phyloP scores from a whole-genome alignment of 2,113 vertebrate species.

The Pluvianellus socialis region DNA sequence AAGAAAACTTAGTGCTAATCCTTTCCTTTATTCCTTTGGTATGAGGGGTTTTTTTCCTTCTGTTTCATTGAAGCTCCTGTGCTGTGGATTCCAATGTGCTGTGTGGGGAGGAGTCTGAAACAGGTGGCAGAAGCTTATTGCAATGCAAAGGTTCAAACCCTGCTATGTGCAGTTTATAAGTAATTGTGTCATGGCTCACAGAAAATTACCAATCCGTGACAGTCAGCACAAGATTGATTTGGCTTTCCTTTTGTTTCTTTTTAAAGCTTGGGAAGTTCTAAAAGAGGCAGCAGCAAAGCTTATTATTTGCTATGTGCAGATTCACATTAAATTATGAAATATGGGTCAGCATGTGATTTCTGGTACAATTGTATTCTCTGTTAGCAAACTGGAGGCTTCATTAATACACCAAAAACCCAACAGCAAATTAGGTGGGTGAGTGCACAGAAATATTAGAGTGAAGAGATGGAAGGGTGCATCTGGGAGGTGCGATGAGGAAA shows the following conservation, averaged over 20 bases:
- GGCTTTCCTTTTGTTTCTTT: neutral
- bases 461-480: slow-evolving; percentile 42
- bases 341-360: slow-evolving; percentile 1
- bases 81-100: neutral
- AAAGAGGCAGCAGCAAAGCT: slow-evolving; percentile 32
- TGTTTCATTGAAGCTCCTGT: neutral
- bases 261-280: neutral
- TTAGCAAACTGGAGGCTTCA: slow-evolving; percentile 58
- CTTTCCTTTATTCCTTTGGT: neutral
- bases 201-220: neutral
- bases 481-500: slow-evolving; percentile 50
- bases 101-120: neutral
- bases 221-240: slow-evolving; percentile 38
- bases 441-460: slow-evolving; percentile 60
- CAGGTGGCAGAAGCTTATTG: neutral
- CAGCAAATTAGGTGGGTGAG: slow-evolving; percentile 58
- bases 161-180: neutral
- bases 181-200: slow-evolving; percentile 26
- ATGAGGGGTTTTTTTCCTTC: rapidly evolving
- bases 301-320: neutral
- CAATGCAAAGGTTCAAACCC: neutral
- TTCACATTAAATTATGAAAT: slow-evolving; percentile 41
- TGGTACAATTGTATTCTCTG: neutral
- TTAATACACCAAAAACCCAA: slow-evolving; percentile 49
- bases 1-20: neutral